Percentiles rank a stretch among this genome's conserved stretches.
Conservation (phyloP, 2,113 vertebrate species). For the Mus pahari region DNA sequence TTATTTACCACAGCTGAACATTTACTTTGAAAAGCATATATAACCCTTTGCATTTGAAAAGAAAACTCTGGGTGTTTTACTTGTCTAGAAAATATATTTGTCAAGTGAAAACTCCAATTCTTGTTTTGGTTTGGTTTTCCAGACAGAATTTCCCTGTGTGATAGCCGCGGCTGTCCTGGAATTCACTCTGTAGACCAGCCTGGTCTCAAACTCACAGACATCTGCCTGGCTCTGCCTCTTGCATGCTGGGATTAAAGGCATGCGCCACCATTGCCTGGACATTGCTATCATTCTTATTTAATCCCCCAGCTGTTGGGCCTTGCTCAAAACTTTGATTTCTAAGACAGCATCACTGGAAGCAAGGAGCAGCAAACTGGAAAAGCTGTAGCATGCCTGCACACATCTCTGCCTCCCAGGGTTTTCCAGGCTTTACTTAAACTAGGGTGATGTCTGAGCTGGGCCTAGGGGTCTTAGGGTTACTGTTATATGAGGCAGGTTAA, state of each 20-base stretch:
- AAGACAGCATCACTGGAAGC: background rate
- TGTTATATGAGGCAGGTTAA: background rate
- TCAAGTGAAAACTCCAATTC: background rate
- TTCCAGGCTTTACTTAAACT: background rate
- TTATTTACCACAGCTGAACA: background rate
- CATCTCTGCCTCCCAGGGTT: background rate
- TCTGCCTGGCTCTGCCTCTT: background rate
- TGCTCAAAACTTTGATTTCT: background rate
- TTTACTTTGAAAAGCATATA: constrained; percentile 1
- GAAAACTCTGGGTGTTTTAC: constrained; percentile 1
- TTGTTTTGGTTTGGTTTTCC: background rate
- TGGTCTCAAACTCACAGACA: background rate
- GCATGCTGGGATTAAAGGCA: background rate
- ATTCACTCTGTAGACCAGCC: background rate
- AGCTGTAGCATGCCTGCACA: background rate
- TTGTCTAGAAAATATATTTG: background rate
- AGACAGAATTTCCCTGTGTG: background rate
- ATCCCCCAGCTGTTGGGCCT: background rate
- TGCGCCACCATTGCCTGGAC: background rate
- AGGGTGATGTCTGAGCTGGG: background rate
- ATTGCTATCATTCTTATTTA: background rate
- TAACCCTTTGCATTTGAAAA: background rate
- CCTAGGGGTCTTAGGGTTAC: background rate
- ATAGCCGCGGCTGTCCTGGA: background rate
- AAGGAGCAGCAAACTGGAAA: background rate